phyloP scores from a whole-genome alignment of 92 coral and sea anemone genomes.

The Epizoanthus illoricatus region DNA sequence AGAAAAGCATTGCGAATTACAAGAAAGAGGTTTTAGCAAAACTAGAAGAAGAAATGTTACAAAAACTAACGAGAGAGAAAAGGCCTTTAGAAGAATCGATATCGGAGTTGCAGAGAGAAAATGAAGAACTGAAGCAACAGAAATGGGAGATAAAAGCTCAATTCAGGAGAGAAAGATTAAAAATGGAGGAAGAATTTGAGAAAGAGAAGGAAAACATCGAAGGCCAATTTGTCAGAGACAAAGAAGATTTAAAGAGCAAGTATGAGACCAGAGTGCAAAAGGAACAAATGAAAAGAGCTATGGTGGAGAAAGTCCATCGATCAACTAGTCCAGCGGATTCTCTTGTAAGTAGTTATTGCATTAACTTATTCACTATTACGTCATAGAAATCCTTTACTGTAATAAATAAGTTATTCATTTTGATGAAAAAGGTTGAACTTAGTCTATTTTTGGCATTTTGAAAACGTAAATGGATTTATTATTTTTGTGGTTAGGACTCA shows the following conservation, averaged over 20 bases:
- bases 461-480: too few relatives aligned
- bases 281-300: conserved; percentile 50
- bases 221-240: conserved; percentile 62
- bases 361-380: background rate
- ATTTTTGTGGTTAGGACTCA: conserved; percentile 46
- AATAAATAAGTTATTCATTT: too few relatives aligned
- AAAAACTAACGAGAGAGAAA: conserved; percentile 67
- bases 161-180: conserved; percentile 65
- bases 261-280: conserved; percentile 65
- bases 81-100: conserved; percentile 71
- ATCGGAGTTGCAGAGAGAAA: conserved; percentile 63
- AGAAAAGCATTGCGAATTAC: conserved; percentile 85
- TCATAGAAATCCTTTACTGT: background rate
- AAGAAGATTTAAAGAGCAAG: conserved; percentile 67
- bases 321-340: conserved; percentile 59
- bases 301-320: conserved; percentile 52
- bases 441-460: too few relatives aligned
- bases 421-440: too few relatives aligned
- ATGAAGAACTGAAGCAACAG: conserved; percentile 74
- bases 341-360: conserved; percentile 52
- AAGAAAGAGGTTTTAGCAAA: conserved; percentile 73
- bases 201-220: conserved; percentile 69
- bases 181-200: conserved; percentile 72
- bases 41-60: conserved; percentile 76
- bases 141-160: conserved; percentile 80